Conservation (phyloP, 92 coral and sea anemone species). For the Porites cylindrica region DNA sequence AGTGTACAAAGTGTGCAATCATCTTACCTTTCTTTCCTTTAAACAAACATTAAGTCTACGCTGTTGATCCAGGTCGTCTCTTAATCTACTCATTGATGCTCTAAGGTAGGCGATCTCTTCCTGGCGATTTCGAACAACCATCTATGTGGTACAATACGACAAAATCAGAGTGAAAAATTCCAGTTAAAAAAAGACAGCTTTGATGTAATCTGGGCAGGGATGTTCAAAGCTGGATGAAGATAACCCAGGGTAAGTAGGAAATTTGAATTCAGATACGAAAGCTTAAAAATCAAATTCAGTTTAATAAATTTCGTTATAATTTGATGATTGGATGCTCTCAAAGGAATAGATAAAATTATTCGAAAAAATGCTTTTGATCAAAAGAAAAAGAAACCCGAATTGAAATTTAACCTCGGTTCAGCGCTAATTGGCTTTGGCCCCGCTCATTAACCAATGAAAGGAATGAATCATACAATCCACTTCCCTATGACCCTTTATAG, state of each 20-base stretch:
- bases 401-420: too few species aligned
- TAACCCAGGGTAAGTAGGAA: too few species aligned
- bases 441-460: background rate
- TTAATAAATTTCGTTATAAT: constrained; percentile 29
- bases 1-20: background rate
- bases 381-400: too few species aligned
- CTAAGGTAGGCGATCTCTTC: constrained; percentile 89
- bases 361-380: too few species aligned
- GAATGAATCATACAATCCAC: too few species aligned
- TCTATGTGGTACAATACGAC: constrained; percentile 40
- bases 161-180: background rate
- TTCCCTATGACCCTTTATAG: too few species aligned
- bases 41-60: constrained; percentile 85
- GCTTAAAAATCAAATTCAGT: too few species aligned
- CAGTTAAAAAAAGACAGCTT: background rate
- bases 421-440: too few species aligned
- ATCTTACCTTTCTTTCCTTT: constrained; percentile 84
- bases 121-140: constrained; percentile 85
- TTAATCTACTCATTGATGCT: constrained; percentile 77
- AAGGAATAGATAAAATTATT: too few species aligned
- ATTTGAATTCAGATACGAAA: too few species aligned
- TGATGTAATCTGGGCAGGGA: too few species aligned
- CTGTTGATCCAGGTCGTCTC: constrained; percentile 94
- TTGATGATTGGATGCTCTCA: constrained; percentile 13
- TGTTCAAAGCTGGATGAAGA: too few species aligned